A percentile compares a stretch with the other conserved stretches of the same genome.
Conservation (phyloP, 2,888 invertebrate genomes). For the Cantharis lateralis region DNA sequence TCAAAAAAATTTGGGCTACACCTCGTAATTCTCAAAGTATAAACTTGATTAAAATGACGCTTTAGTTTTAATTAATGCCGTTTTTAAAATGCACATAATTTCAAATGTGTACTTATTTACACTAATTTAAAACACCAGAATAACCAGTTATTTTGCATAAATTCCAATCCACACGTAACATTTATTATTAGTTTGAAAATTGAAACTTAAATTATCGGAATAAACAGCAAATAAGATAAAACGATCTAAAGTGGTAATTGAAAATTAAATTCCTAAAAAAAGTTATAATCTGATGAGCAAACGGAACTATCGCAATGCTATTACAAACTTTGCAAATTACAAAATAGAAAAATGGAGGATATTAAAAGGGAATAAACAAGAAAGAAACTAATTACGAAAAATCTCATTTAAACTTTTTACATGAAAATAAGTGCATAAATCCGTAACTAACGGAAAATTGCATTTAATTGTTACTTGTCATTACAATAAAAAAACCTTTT, state of each 20-base stretch:
- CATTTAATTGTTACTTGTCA: not conserved
- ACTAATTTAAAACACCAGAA: not conserved
- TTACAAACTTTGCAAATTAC: not conserved
- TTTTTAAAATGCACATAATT: not conserved
- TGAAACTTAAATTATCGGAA: not conserved
- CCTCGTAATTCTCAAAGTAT: not conserved
- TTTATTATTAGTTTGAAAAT: not conserved
- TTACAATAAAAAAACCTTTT: not conserved
- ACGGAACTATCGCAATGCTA: not conserved
- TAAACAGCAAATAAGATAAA: not conserved
- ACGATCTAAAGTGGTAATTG: not conserved
- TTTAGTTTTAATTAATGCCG: not conserved
- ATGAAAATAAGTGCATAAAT: not conserved
- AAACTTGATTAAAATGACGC: not conserved
- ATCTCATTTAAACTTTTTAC: constrained; percentile 1
- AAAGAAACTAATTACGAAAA: not conserved
- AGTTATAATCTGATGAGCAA: not conserved
- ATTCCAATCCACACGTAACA: not conserved
- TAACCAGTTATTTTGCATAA: not conserved
- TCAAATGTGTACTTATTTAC: not conserved
- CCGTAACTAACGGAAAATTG: not conserved
- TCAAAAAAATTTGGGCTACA: not conserved
- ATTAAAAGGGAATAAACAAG: not conserved
- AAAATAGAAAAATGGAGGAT: not conserved
- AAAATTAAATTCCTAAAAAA: not conserved